Conservation (phyloP, 2,888 invertebrate species). For the Leptopilina myrica region DNA sequence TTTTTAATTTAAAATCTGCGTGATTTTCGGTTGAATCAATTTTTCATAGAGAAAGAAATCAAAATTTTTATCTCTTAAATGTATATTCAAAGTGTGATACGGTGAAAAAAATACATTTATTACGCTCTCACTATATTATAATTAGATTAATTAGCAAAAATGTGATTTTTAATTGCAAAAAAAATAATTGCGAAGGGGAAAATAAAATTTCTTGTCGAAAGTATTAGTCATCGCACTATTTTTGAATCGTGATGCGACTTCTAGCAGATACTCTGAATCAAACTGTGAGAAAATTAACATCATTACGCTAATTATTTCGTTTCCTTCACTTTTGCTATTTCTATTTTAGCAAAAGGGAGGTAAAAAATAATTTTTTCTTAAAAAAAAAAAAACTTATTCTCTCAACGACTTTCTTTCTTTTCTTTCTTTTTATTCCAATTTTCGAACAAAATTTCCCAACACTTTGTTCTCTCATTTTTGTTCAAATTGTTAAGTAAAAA, state of each 20-base stretch:
- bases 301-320: slow-evolving; percentile 29
- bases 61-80: no score
- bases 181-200: not conserved
- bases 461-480: not conserved
- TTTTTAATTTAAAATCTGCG: no score
- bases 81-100: no score
- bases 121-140: no score
- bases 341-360: not conserved
- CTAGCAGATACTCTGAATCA: slow-evolving; percentile 32
- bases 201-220: slow-evolving; percentile 11
- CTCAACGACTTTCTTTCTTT: not conserved
- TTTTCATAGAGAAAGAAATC: no score
- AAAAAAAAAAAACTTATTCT: no score
- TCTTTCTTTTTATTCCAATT: not conserved
- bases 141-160: not conserved
- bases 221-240: slow-evolving; percentile 31
- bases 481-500: no score
- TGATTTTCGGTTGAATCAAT: no score
- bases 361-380: not conserved
- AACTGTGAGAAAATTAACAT: slow-evolving; percentile 35
- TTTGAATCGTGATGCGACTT: slow-evolving; percentile 38
- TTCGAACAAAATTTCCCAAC: not conserved
- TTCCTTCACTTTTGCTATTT: not conserved
- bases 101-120: no score
- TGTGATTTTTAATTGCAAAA: not conserved